Evolutionary conservation across 2,888 invertebrate genomes (phyloP).

Genomic region (Calliopum simillimum): DNA sequence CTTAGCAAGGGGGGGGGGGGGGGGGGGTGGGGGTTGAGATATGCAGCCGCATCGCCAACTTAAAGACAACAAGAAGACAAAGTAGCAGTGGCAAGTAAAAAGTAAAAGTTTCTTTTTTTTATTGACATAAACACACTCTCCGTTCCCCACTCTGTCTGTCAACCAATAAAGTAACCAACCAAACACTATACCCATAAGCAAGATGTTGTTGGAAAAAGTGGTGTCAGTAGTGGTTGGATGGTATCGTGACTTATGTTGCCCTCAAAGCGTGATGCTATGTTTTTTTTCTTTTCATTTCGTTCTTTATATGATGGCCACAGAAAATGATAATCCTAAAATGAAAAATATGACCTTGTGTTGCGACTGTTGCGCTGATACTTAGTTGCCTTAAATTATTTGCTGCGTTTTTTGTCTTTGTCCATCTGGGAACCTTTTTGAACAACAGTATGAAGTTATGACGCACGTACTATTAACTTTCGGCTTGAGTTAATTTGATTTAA

Average conservation of each 20-base stretch:
- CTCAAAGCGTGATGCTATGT: constrained; percentile 5
- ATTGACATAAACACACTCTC: neutral
- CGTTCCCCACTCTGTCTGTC: neutral
- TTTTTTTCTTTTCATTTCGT: neutral
- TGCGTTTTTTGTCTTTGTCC: too few species aligned
- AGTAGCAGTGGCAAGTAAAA: neutral
- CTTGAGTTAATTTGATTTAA: neutral
- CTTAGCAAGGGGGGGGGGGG: constrained; percentile 43
- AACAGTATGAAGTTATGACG: constrained; percentile 10
- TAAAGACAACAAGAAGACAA: neutral
- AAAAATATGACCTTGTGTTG: neutral
- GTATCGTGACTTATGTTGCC: neutral
- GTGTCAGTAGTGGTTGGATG: neutral
- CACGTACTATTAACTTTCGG: constrained; percentile 8
- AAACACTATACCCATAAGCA: too few species aligned
- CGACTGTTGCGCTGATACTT: neutral
- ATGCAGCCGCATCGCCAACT: neutral
- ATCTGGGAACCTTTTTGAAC: too few species aligned
- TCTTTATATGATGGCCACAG: neutral
- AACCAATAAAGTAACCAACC: too few species aligned
- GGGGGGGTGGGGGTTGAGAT: too few species aligned
- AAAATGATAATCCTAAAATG: constrained; percentile 11
- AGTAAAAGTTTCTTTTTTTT: too few species aligned
- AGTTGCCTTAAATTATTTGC: neutral
- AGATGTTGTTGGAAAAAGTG: too few species aligned